Evolutionary conservation across 2,888 invertebrate genomes (phyloP).

Genomic region (Apodemia duryi): DNA sequence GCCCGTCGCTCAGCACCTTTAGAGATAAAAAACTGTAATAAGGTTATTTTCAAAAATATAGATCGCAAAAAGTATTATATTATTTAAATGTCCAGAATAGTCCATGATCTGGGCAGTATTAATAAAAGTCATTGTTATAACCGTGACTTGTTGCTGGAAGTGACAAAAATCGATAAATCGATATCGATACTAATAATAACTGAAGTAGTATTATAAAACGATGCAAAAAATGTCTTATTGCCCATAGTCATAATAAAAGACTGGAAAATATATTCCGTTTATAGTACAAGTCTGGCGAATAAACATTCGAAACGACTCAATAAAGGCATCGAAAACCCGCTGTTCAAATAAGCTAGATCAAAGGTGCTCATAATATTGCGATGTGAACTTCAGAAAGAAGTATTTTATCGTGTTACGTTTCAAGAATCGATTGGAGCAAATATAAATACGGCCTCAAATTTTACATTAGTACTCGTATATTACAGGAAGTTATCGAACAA

Average conservation of each 20-base stretch:
- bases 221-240: neutral
- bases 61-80: no score
- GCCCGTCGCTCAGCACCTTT: no score
- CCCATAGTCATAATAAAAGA: neutral
- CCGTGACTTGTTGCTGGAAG: no score
- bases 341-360: slow-evolving; percentile 67
- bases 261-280: slow-evolving; percentile 16
- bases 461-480: neutral
- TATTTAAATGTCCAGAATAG: no score
- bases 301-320: slow-evolving; percentile 42
- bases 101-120: no score
- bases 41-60: no score
- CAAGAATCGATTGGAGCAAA: neutral
- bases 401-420: slow-evolving; percentile 13
- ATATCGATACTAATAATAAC: neutral
- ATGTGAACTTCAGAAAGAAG: slow-evolving; percentile 18
- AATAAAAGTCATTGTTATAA: no score
- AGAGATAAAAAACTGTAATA: no score
- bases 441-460: neutral
- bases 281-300: slow-evolving; percentile 13
- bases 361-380: slow-evolving; percentile 40
- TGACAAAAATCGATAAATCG: no score
- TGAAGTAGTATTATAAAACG: neutral
- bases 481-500: neutral
- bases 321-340: slow-evolving; percentile 51